Conservation (phyloP, 2,113 vertebrate genomes). For the Strigops habroptila region DNA sequence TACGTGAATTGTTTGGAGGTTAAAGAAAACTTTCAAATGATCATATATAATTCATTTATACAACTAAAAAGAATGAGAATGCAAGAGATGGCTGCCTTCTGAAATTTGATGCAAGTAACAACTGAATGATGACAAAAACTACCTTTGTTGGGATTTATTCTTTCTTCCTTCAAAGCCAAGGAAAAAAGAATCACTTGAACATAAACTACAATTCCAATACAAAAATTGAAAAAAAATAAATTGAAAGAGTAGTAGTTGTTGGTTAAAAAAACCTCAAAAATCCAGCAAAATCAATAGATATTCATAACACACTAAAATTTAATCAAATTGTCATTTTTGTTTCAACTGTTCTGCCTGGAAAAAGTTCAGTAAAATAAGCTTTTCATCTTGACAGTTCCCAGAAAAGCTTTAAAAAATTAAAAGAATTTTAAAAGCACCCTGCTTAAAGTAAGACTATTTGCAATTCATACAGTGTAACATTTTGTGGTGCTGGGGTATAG, state of each 20-base stretch:
- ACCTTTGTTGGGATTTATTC: not conserved
- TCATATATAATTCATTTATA: not conserved
- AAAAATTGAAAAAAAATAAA: not conserved
- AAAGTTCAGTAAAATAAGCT: not conserved
- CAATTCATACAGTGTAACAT: not conserved
- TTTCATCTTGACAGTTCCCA: not conserved
- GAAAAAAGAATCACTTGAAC: accelerated
- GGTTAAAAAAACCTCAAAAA: not conserved
- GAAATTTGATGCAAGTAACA: not conserved
- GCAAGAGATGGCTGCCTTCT: not conserved
- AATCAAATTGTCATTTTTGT: not conserved
- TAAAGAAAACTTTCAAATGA: not conserved
- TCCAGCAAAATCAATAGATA: not conserved
- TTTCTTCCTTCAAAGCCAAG: not conserved
- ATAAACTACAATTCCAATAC: not conserved
- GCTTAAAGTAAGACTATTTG: not conserved
- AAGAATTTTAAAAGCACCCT: accelerated
- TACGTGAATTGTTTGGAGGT: not conserved
- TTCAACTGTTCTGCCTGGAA: not conserved
- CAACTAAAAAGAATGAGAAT: not conserved
- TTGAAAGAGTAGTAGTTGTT: not conserved
- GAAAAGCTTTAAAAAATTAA: not conserved
- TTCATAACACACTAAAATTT: not conserved
- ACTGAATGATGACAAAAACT: not conserved
- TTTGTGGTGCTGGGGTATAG: not conserved